phyloP scores from a whole-genome alignment of 2,113 vertebrate species.

The Zingel zingel region DNA sequence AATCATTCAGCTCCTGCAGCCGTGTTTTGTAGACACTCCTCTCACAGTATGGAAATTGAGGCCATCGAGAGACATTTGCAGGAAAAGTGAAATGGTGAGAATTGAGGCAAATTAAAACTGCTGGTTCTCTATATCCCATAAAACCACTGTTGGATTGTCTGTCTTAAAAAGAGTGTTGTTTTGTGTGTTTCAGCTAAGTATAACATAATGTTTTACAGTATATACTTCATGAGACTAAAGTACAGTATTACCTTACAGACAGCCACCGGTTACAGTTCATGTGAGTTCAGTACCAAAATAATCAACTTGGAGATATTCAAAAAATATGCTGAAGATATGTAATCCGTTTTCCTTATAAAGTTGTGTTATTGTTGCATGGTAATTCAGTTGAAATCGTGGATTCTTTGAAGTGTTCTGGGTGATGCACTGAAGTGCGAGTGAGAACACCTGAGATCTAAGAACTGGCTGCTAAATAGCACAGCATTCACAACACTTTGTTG shows the following conservation, averaged over 20 bases:
- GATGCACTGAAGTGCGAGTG: neutral
- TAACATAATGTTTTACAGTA: neutral
- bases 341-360: neutral
- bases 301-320: neutral
- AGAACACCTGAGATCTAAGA: constrained; percentile 9
- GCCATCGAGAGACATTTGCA: neutral
- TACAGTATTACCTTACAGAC: neutral
- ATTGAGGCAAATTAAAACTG: neutral
- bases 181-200: neutral
- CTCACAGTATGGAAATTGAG: neutral
- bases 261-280: neutral
- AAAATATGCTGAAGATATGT: neutral
- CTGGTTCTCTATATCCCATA: neutral
- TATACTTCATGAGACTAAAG: neutral
- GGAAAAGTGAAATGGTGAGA: neutral
- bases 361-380: neutral
- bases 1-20: constrained; percentile 19
- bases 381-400: neutral
- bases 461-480: neutral
- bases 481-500: neutral
- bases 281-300: neutral
- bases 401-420: constrained; percentile 4
- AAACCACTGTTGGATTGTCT: neutral
- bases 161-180: neutral
- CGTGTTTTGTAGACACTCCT: neutral